Conservation (phyloP, 2,113 vertebrate species). For the Notarius quadriscutis region DNA sequence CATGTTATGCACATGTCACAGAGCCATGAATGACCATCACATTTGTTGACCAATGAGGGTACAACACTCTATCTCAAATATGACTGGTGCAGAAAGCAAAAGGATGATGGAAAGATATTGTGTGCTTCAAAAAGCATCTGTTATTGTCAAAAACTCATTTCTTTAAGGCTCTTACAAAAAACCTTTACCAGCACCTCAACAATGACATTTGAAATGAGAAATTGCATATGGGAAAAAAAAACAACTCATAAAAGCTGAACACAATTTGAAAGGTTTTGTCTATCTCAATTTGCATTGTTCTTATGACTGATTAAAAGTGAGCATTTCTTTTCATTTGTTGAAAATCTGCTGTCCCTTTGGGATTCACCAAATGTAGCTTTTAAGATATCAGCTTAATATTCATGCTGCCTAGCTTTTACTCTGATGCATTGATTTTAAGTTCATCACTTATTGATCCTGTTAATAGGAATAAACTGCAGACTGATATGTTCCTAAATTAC, state of each 20-base stretch:
- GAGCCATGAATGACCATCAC: background rate
- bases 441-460: background rate
- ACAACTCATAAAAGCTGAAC: background rate
- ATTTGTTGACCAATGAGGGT: background rate
- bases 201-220: background rate
- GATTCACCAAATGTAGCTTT: background rate
- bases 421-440: background rate
- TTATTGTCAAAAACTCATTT: background rate
- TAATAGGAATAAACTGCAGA: background rate
- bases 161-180: background rate
- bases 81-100: background rate
- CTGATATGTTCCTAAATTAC: background rate
- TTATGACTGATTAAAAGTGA: background rate
- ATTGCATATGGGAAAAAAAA: background rate
- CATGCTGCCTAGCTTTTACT: background rate
- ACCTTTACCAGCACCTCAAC: background rate
- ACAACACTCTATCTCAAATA: background rate
- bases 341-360: background rate
- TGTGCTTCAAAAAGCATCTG: background rate
- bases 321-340: background rate
- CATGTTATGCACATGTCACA: background rate
- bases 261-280: background rate
- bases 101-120: background rate
- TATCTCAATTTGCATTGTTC: conserved; percentile 9
- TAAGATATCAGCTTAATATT: background rate